phyloP scores from a whole-genome alignment of 2,888 invertebrate genomes.

The Anthophora plumipes region DNA sequence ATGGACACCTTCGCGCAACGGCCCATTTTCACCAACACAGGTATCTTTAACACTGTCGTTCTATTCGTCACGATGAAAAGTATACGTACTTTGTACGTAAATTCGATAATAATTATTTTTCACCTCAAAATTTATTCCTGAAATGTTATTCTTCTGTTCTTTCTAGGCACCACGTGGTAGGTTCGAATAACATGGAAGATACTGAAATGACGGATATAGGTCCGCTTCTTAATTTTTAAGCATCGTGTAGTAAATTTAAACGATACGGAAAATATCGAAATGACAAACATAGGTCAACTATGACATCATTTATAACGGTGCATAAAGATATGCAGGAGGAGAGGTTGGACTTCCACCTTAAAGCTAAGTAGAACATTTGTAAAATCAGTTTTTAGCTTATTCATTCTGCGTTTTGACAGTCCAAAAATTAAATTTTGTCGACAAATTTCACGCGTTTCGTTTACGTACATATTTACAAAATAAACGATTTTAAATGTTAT shows the following conservation, averaged over 20 bases:
- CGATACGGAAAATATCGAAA: slow-evolving; percentile 78
- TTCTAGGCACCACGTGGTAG: slow-evolving; percentile 77
- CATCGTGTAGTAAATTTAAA: slow-evolving; percentile 75
- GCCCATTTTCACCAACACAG: slow-evolving; percentile 79
- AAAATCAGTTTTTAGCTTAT: slow-evolving; percentile 22
- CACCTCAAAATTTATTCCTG: neutral
- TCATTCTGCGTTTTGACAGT: slow-evolving; percentile 31
- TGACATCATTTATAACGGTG: slow-evolving; percentile 78
- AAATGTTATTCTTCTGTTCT: slow-evolving; percentile 2
- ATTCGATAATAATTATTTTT: neutral
- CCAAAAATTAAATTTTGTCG: slow-evolving; percentile 50
- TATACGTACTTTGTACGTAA: neutral
- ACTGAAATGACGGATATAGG: slow-evolving; percentile 82
- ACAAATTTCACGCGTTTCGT: slow-evolving; percentile 48
- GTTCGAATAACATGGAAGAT: slow-evolving; percentile 79
- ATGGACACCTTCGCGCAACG: slow-evolving; percentile 74
- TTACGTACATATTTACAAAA: slow-evolving; percentile 34
- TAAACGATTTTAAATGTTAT: slow-evolving; percentile 33
- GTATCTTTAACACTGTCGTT: slow-evolving; percentile 55
- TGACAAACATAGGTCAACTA: slow-evolving; percentile 80
- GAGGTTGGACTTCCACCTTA: slow-evolving; percentile 37
- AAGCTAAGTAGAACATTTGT: slow-evolving; percentile 10
- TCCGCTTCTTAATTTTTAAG: slow-evolving; percentile 64
- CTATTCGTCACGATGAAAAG: neutral
- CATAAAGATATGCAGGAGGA: slow-evolving; percentile 61